These are phyloP conservation scores for Sycophaga agraensis DNA, from an alignment of 1,140 invertebrate genomes.

Conservation along the genomic window DNA sequence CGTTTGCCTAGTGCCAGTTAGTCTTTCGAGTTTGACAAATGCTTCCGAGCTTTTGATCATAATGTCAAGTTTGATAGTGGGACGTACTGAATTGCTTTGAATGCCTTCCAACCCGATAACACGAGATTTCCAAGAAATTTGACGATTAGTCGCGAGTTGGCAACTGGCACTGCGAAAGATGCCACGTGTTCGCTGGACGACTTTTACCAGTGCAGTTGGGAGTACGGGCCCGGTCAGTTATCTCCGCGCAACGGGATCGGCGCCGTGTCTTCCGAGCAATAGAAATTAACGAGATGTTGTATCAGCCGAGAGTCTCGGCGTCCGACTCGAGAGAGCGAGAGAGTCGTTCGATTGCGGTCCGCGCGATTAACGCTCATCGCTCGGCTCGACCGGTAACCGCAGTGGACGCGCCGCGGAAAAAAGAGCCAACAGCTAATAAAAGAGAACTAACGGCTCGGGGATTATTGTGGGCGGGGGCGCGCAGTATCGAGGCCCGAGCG, in stretches of 20 bases:
- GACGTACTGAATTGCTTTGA: neutral
- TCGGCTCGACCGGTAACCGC: too few relatives aligned
- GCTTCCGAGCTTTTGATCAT: too few relatives aligned
- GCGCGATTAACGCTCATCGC: neutral
- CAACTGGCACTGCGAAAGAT: too few relatives aligned
- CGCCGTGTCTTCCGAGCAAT: neutral
- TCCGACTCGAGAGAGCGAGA: neutral
- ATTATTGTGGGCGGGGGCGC: neutral
- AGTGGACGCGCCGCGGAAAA: neutral
- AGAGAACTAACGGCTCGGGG: too few relatives aligned
- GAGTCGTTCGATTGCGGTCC: neutral
- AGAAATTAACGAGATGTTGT: slow-evolving; percentile 16
- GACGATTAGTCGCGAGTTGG: neutral
- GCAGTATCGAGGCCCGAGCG: too few relatives aligned
- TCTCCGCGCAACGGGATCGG: too few relatives aligned
- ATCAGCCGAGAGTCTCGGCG: neutral
- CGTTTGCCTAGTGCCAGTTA: too few relatives aligned
- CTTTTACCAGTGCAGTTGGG: too few relatives aligned
- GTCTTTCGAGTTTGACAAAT: too few relatives aligned
- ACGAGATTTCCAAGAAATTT: neutral
- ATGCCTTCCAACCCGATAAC: neutral
- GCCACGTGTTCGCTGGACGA: too few relatives aligned
- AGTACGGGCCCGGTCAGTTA: too few relatives aligned
- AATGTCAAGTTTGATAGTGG: too few relatives aligned
- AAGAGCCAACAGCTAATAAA: neutral